Evolutionary conservation across 2,113 vertebrate species (phyloP), one percentile per base, ranked within the genome.

Genomic region (Pseudorasbora parva): DNA sequence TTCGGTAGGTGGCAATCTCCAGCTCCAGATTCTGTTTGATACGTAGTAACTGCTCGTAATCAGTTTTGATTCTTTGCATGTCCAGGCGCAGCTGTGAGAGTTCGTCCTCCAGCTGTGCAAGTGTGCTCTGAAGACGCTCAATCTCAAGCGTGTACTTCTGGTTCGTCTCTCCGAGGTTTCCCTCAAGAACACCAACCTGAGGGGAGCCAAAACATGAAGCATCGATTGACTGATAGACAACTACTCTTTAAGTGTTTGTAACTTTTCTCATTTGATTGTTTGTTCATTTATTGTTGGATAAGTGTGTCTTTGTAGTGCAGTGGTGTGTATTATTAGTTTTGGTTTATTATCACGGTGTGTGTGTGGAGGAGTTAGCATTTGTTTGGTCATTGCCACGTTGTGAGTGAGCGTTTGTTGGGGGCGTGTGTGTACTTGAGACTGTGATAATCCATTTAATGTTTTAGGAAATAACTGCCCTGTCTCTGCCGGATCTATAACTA

Each of bases 1-100:
- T 91, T 88, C 94, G 93, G 88, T 95, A 95, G 75, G 94, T 95
- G 75, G 95, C 93, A 14, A 95, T 95, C 91, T 95, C 95, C 89
- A 95, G 92, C 89, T 95, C 94, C 89, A 95, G 90, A 88, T 93
- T 95, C 90, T 94, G 94, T 74, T 95, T 95, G 88, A 95, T 89
- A 64, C 91, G 92, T 83, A 95, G 92, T 81, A 95, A 92, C 85
- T 94, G 94, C 25, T 95, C 92, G 8, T 95, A 95, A 21, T 95
- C 94, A 0, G 93, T 93, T 88, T 94, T 93, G 84, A 91, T 93
- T 73, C 93, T 90, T 15, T 95, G 93, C 93, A 94, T 93, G 87
- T 95, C 94, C 86, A 93, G 57, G 54, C 93, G 92, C 82, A 95
- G 89, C 87, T 94, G 92, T 30, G 92, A 92, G 81, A 95, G 86